phyloP scores from a whole-genome alignment of 2,797 vertebrate genomes.

The Mus minutoides region DNA sequence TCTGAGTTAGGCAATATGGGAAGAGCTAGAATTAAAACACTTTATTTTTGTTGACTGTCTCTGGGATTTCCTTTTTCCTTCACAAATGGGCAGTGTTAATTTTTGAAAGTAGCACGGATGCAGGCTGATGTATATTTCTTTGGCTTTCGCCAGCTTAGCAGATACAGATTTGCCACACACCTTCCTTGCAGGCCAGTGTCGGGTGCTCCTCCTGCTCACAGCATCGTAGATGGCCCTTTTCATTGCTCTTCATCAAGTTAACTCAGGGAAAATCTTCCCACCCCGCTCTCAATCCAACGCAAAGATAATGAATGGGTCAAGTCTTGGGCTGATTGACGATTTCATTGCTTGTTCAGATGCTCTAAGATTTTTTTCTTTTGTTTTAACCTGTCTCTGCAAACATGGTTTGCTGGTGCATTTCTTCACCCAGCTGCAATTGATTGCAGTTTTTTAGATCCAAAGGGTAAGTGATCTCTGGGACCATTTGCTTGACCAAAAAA shows the following conservation, averaged over 20 bases:
- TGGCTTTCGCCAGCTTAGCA: not conserved
- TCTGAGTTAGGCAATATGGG: not conserved
- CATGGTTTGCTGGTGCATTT: not conserved
- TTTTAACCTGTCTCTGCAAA: conserved; percentile 22
- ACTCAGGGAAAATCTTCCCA: fast-evolving
- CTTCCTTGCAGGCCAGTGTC: not conserved
- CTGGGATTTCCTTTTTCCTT: not conserved
- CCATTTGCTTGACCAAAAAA: conserved; percentile 50
- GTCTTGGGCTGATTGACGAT: not conserved
- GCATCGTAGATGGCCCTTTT: not conserved
- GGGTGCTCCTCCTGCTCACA: no score
- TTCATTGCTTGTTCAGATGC: conserved; percentile 20
- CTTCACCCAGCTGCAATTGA: not conserved
- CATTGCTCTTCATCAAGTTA: no score
- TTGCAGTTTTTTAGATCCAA: conserved; percentile 49
- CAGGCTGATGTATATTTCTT: not conserved
- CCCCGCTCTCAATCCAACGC: not conserved
- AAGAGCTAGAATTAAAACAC: conserved; percentile 20
- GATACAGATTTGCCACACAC: not conserved
- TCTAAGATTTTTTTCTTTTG: not conserved
- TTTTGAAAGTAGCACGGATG: not conserved
- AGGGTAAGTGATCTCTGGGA: conserved; percentile 51
- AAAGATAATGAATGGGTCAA: not conserved
- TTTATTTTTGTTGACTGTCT: not conserved
- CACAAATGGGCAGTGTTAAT: not conserved